Evolutionary conservation across 2,888 invertebrate genomes (phyloP).

Genomic region (Athripsodes cinereus): DNA sequence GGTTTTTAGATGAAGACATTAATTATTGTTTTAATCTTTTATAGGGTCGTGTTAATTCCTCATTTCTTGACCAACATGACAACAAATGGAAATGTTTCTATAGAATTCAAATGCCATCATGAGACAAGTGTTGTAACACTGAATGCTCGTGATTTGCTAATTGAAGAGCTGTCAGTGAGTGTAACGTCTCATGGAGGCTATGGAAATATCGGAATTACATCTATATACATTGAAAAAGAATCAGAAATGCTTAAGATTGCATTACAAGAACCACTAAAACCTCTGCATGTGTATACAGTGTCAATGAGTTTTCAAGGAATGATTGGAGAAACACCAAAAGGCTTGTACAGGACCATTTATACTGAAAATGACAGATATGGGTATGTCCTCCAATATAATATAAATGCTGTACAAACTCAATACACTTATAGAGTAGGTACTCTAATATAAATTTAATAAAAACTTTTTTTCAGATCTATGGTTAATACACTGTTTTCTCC

Average conservation of each 20-base stretch:
- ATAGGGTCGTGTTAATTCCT: slow-evolving; percentile 12
- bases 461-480: slow-evolving; percentile 46
- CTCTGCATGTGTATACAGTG: slow-evolving; percentile 36
- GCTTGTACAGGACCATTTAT: slow-evolving; percentile 48
- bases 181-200: slow-evolving; percentile 30
- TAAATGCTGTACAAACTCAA: too few relatives aligned
- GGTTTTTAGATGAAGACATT: too few relatives aligned
- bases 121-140: slow-evolving; percentile 41
- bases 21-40: not conserved
- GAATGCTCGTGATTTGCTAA: slow-evolving; percentile 40
- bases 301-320: slow-evolving; percentile 48
- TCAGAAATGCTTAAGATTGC: not conserved
- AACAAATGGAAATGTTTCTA: slow-evolving; percentile 39
- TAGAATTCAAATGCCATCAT: slow-evolving; percentile 36
- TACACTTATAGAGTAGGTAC: too few relatives aligned
- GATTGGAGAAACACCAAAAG: slow-evolving; percentile 50
- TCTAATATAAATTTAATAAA: not conserved
- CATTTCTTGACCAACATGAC: slow-evolving; percentile 39
- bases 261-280: not conserved
- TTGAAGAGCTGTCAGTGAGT: slow-evolving; percentile 35
- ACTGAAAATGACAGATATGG: slow-evolving; percentile 32
- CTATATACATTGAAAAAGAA: not conserved
- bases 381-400: too few relatives aligned
- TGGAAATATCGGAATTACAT: not conserved
- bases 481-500: slow-evolving; percentile 63